Base-by-base conservation (phyloP, 2,113 vertebrate genomes). In the Poecile atricapillus region DNA sequence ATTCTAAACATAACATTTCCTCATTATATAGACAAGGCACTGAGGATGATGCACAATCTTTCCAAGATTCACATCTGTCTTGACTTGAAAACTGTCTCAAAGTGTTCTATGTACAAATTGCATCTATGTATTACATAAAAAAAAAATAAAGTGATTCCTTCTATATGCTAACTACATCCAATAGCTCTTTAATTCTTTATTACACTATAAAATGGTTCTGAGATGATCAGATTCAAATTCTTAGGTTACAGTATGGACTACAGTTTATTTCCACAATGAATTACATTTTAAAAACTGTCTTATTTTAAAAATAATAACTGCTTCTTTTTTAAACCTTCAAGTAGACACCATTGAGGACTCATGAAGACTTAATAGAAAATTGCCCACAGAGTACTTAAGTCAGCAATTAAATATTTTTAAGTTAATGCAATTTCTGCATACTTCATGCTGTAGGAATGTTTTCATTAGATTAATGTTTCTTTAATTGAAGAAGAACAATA, bases 401-500 rank as follows among this genome's bases (percentile, higher is more conserved):
- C 30, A 89, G 18, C 35, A 89, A 41, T 65, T 14, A 89, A 85
- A 52, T 85, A 85, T 62, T 92, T 90, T 80, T 13, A 83, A 73
- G 17, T 37, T 84, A 83, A 49, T 84, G 39, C 3, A 81, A 69
- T 81, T 93, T 83, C 53, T 92, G 70, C 71, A 56, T 49, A 63
- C 59, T 75, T 94, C 64, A 83, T 86, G 70, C 5, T 58, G 27
- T 52, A 89, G 49, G 87, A 94, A 92, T 91, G 39, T 63, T 95
- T 91, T 86, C 2, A 53, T 93, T 95, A 88, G 15, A 89, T 92
- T 89, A 85, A 79, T 78, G 81, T 87, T 94, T 92, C 4, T 7
- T 79, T 94, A 60, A 81, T 76, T 75, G 70, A 50, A 87, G 69
- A 70, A 81, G 25, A 95, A 91, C 70, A 88, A 83, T 87, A 79